phyloP scores from a whole-genome alignment of 1,140 invertebrate species.

The Rhynchophorus ferrugineus region DNA sequence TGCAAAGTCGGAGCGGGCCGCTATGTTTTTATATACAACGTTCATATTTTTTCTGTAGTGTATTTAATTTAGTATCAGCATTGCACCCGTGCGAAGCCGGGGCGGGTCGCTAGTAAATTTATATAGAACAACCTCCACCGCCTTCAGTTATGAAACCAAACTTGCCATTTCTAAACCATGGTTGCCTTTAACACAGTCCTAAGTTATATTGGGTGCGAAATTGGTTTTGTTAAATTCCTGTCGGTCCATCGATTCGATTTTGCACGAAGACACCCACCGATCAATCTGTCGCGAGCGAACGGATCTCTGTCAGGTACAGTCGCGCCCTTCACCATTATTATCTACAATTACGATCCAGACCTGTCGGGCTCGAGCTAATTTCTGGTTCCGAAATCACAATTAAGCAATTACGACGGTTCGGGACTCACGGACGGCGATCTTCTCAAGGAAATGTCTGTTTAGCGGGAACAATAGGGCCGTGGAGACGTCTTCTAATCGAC shows the following conservation, averaged over 20 bases:
- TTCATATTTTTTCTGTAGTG: too few species aligned
- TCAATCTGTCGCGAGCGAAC: conserved; percentile 14
- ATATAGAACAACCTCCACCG: too few species aligned
- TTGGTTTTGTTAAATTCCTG: conserved; percentile 1
- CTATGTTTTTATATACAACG: too few species aligned
- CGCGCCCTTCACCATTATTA: conserved; percentile 12
- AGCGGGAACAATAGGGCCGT: background rate
- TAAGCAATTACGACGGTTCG: conserved; percentile 18
- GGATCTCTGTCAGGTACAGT: conserved; percentile 13
- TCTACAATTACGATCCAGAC: conserved; percentile 18
- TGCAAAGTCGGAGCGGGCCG: too few species aligned
- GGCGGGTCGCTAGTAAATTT: too few species aligned
- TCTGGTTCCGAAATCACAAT: conserved; percentile 24
- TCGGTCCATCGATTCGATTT: conserved; percentile 13
- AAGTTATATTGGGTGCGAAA: conserved; percentile 4
- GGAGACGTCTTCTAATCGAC: too few species aligned
- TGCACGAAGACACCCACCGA: conserved; percentile 12
- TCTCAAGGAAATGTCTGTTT: conserved; percentile 3
- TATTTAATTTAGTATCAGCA: too few species aligned
- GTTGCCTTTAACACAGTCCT: too few species aligned
- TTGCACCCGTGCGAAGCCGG: too few species aligned
- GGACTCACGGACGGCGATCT: background rate
- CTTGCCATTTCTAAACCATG: too few species aligned
- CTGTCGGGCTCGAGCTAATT: conserved; percentile 20
- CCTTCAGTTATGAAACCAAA: too few species aligned